Percentiles rank a stretch among this genome's conserved stretches.
Evolutionary conservation across 1,140 invertebrate genomes (phyloP).

Genomic region (fruit fly (Drosophila melanogaster)): DNA sequence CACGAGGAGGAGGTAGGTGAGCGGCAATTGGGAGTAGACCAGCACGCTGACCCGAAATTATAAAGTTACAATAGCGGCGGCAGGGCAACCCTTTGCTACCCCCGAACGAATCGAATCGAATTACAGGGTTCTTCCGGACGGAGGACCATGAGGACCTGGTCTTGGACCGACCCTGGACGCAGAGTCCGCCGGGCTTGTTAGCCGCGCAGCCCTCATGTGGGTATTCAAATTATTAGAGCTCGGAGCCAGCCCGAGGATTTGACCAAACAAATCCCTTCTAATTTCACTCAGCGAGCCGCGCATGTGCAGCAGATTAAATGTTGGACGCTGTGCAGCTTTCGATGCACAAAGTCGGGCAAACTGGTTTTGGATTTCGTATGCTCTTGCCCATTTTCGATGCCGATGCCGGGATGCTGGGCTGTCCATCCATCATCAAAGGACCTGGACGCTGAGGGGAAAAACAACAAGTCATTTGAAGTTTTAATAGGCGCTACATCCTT

Average conservation of each 20-base stretch:
- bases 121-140: slow-evolving; percentile 55
- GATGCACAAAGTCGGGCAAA: slow-evolving; percentile 43
- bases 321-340: slow-evolving; percentile 71
- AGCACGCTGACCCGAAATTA: slow-evolving; percentile 75
- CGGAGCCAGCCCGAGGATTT: slow-evolving; percentile 61
- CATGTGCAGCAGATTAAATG: slow-evolving; percentile 76
- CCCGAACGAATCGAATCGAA: slow-evolving; percentile 57
- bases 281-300: slow-evolving; percentile 45
- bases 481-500: slow-evolving; percentile 80
- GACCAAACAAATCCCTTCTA: slow-evolving; percentile 80
- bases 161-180: slow-evolving; percentile 57
- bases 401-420: slow-evolving; percentile 58
- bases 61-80: slow-evolving; percentile 68
- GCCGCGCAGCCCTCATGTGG: slow-evolving; percentile 35
- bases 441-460: slow-evolving; percentile 57
- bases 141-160: slow-evolving; percentile 14
- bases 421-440: slow-evolving; percentile 72
- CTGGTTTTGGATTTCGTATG: slow-evolving; percentile 77
- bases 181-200: slow-evolving; percentile 49
- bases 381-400: slow-evolving; percentile 37
- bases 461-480: slow-evolving; percentile 80
- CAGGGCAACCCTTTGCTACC: slow-evolving; percentile 69
- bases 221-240: slow-evolving; percentile 56
- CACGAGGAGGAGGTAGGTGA: slow-evolving; percentile 14
- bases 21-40: slow-evolving; percentile 32